A percentile compares a stretch with the other conserved stretches of the same genome.
Conservation (phyloP, 2,113 vertebrate species). For the Lycaon pictus region DNA sequence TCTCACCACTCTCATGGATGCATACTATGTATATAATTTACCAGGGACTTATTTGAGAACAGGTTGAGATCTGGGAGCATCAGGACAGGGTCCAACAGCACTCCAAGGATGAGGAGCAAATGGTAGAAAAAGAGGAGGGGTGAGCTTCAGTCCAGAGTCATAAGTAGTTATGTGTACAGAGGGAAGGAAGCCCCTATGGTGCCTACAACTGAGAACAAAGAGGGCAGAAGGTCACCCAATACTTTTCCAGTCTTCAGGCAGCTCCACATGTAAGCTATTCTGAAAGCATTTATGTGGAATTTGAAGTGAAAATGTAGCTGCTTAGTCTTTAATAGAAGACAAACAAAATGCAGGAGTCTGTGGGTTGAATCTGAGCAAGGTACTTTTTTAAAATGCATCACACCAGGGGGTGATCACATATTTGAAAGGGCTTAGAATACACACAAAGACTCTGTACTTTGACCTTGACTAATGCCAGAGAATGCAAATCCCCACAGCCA, state of each 20-base stretch:
- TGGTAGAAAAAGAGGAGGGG: not conserved
- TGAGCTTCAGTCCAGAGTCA: not conserved
- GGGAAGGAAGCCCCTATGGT: not conserved
- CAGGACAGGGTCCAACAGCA: not conserved
- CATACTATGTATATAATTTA: not conserved
- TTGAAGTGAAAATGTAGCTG: conserved; percentile 69
- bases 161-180: not conserved
- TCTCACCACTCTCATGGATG: not conserved
- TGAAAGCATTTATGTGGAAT: conserved; percentile 61
- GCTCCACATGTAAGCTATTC: conserved; percentile 46
- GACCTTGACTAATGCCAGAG: conserved; percentile 67
- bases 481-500: conserved; percentile 78
- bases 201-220: not conserved
- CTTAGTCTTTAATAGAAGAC: conserved; percentile 65
- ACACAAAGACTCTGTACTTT: conserved; percentile 59
- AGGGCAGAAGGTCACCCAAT: not conserved
- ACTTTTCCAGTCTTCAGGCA: not conserved
- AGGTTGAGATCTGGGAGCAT: not conserved
- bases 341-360: conserved; percentile 50
- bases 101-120: accelerated
- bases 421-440: conserved; percentile 64
- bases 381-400: conserved; percentile 72
- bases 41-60: not conserved
- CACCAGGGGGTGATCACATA: not conserved
- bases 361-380: conserved; percentile 44